Base-by-base conservation (phyloP, 2,888 invertebrate species). In the Orchesellides sinensis region DNA sequence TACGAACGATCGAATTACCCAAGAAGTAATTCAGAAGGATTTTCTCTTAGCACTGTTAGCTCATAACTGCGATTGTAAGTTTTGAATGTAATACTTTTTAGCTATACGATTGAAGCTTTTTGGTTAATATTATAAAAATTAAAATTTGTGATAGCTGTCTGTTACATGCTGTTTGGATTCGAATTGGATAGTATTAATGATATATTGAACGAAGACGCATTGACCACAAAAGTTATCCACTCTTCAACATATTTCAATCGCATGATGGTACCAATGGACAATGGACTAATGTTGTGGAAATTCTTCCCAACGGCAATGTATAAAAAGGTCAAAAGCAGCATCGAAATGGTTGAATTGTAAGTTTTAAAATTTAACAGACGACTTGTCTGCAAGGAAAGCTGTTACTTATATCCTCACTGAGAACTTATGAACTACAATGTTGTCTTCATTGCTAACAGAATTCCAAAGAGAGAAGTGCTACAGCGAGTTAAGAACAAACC, bases 61-160 rank as follows among this genome's bases (percentile, higher is more conserved):
- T 83, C 90, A 96, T 70, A 95, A 94, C 90, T 92, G 96, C 81
- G 96, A 97, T 92, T 91, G 96, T 96, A 92, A 91, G 92, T 90
- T 45, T 61, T 32, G 14, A 25, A 40, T 6, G 17, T 17, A 47
- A 61, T 73, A 29, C 6, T 25, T n/a, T 47, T 45, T 74, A 25
- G 35, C 32, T 27, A 21, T 61, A 3, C 2, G 23, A 12, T 12
- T 19, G 25, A 59, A 54, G n/a, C 49, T 47, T 29, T 17, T 19
- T 40, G 10, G 40, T n/a, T n/a, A n/a, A n/a, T n/a, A n/a, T n/a
- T n/a, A n/a, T n/a, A n/a, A n/a, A n/a, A n/a, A n/a, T n/a, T n/a
- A n/a, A n/a, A n/a, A n/a, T n/a, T n/a, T n/a, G n/a, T n/a, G n/a
- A n/a, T 32, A 86, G 86, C 73, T n/a, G 66, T 83, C 17, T 79